Evolutionary conservation across 2,797 vertebrate genomes (phyloP), one percentile per base, ranked within the genome.

Genomic region (Synaphobranchus kaupii): DNA sequence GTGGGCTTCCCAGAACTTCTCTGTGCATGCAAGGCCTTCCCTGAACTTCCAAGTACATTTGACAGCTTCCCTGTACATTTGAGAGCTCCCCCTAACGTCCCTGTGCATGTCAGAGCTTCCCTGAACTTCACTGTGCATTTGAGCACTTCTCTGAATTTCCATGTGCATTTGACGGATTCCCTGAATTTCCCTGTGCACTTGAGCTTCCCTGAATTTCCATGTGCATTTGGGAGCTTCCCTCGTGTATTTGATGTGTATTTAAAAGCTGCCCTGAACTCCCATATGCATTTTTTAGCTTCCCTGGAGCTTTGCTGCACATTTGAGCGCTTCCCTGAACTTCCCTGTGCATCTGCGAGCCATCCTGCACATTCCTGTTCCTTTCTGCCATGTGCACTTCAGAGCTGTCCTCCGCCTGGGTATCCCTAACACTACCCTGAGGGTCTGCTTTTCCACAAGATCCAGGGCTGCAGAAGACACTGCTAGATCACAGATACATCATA

Each of bases 401-500:
- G 2, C 25, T 63, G 20, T 20, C 47, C 34, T 34, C 22, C 15
- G 52, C 54, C 76, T 85, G 71, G 71, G 68, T 4, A 54, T 81
- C 47, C 85, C 87, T 58, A 56, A 44, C 73, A 81, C 39, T 80
- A 82, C n/a, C 44, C 31, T 81, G 54, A 54, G 5, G 3, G 47
- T 50, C 20, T 44, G 71, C 50, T 34, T 44, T 68, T 78, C 28
- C 20, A 47, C 31, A 47, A 17, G 6, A 25, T 28, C 54, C 28
- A 50, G 13, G 52, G 81, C 84, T 85, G 50, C 44, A 60, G 58
- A 50, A 52, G 50, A 68, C n/a, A 17, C 9, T 28, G 68, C 68
- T 8, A 34, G n/a, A n/a, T 68, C 68, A 73, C 9, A 73, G 34
- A 39, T 20, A 76, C 71, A 76, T 76, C 15, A 76, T 8, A n/a